phyloP scores from a whole-genome alignment of 2,113 vertebrate species.

The Pelusios castaneus region DNA sequence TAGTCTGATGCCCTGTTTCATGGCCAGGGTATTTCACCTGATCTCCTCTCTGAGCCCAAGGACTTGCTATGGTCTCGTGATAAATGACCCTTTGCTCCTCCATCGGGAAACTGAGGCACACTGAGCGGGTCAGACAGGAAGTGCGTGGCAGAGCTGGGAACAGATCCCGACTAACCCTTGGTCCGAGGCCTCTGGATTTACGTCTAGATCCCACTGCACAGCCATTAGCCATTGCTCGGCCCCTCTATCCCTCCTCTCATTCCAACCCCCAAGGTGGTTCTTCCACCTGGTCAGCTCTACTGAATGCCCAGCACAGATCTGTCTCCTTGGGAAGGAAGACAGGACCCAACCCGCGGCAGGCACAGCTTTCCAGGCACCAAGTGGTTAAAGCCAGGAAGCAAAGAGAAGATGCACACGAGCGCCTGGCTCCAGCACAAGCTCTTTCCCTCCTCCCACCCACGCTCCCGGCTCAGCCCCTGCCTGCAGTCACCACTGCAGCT shows the following conservation, averaged over 20 bases:
- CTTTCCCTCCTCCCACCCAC: constrained; percentile 18
- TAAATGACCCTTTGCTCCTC: no score
- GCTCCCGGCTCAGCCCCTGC: background rate
- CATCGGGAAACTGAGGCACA: background rate
- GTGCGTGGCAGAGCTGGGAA: background rate
- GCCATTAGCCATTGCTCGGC: no score
- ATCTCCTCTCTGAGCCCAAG: fast-evolving
- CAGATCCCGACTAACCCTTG: no score
- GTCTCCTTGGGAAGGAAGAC: background rate
- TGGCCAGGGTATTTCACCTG: no score
- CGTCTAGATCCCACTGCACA: background rate
- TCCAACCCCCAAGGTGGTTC: no score
- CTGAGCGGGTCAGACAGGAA: background rate
- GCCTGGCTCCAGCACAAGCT: background rate
- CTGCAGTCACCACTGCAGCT: background rate
- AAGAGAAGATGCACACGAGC: background rate
- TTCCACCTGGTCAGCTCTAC: no score
- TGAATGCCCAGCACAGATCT: background rate
- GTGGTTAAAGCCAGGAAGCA: background rate
- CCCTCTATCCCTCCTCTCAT: no score
- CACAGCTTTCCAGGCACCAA: background rate
- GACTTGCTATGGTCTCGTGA: fast-evolving
- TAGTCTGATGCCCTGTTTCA: no score
- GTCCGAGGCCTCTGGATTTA: no score
- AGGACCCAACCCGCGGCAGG: no score